Conservation (phyloP, 2,797 vertebrate species). For the Knipowitschia caucasica region DNA sequence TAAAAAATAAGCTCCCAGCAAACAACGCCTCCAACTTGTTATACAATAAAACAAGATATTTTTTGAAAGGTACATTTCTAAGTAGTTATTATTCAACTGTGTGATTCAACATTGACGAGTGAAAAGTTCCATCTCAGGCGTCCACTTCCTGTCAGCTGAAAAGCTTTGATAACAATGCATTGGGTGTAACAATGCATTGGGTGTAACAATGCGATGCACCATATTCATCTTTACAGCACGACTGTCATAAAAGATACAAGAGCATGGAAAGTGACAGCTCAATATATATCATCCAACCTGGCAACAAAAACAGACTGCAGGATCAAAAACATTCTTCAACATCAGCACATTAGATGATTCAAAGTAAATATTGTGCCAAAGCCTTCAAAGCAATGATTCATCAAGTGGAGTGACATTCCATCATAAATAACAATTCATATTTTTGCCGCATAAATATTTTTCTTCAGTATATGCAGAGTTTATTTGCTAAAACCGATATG, state of each 20-base stretch:
- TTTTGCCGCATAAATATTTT: too few relatives aligned
- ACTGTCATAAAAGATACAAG: conserved; percentile 47
- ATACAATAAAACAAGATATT: too few relatives aligned
- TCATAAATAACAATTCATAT: too few relatives aligned
- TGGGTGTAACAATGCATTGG: conserved; percentile 41
- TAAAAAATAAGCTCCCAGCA: too few relatives aligned
- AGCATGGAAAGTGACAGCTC: conserved; percentile 39
- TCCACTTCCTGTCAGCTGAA: conserved; percentile 37
- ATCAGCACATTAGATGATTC: conserved; percentile 18
- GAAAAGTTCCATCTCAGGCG: conserved; percentile 37
- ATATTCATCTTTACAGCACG: conserved; percentile 49
- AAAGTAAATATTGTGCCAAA: conserved; percentile 28
- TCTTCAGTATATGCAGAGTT: too few relatives aligned
- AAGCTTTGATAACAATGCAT: conserved; percentile 41
- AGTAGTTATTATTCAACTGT: conserved; percentile 9
- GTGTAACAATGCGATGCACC: conserved; percentile 42
- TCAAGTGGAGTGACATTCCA: conserved; percentile 17
- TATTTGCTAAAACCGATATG: too few relatives aligned
- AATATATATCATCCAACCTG: conserved; percentile 43
- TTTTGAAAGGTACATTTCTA: background rate
- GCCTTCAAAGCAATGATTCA: conserved; percentile 35
- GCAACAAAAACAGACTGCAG: conserved; percentile 33
- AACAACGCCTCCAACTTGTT: too few relatives aligned
- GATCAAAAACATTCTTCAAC: conserved; percentile 28
- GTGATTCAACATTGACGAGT: conserved; percentile 3